phyloP scores from a whole-genome alignment of 2,888 invertebrate species.

The Andrena marginata region DNA sequence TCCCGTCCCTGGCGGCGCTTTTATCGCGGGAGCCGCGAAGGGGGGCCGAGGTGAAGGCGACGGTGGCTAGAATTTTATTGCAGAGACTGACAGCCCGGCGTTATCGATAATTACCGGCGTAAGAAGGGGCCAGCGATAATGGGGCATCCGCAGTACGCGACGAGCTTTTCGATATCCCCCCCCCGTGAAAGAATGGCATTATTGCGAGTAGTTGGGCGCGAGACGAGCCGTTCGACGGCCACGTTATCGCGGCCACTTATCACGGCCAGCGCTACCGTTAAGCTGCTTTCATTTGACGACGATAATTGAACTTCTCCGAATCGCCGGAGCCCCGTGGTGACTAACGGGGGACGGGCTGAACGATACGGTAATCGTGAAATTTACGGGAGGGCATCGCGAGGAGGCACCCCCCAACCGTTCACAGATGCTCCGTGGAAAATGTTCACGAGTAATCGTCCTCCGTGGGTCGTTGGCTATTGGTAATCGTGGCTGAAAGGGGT shows the following conservation, averaged over 20 bases:
- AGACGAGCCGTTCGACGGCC: constrained; percentile 31
- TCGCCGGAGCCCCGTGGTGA: constrained; percentile 3
- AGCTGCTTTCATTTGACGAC: constrained; percentile 24
- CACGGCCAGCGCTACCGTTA: constrained; percentile 20
- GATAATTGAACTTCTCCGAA: constrained; percentile 61
- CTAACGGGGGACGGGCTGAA: neutral
- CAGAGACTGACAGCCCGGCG: constrained; percentile 23
- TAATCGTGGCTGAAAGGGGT: constrained; percentile 2
- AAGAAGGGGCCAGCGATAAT: constrained; percentile 46
- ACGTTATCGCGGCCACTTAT: constrained; percentile 53
- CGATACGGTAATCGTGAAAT: constrained; percentile 31
- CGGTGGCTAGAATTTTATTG: constrained; percentile 32
- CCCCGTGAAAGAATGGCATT: constrained; percentile 69
- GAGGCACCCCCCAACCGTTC: constrained; percentile 12
- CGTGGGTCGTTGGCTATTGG: constrained; percentile 18
- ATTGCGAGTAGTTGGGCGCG: constrained; percentile 48
- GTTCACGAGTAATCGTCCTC: constrained; percentile 29
- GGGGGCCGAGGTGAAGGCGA: neutral
- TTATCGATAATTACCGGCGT: constrained; percentile 59
- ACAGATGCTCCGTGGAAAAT: constrained; percentile 31
- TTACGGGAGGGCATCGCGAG: constrained; percentile 14
- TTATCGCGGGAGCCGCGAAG: constrained; percentile 13
- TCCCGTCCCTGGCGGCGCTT: neutral
- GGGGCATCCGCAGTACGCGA: constrained; percentile 54
- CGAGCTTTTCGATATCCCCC: constrained; percentile 59